Base-by-base conservation (phyloP, 2,797 vertebrate genomes). In the Sphenopsis melanotis region DNA sequence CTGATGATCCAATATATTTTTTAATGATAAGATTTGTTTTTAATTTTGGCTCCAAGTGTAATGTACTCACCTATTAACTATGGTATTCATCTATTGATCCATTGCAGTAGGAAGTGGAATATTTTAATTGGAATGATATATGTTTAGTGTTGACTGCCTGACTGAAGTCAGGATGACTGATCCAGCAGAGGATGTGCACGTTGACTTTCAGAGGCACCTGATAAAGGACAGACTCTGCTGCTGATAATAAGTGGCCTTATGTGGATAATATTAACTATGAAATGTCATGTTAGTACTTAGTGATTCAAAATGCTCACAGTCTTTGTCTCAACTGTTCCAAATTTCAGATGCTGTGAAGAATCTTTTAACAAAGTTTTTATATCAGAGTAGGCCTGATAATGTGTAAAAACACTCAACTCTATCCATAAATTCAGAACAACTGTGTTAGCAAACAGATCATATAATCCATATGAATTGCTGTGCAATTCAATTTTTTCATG, bases 341-440 rank as follows among this genome's bases (percentile, higher is more conserved):
- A 84, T 50, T 89, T 75, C 39, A 80, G 52, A 65, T 39, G 50
- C 30, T 84, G 26, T 55, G 29, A 90, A 93, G 13, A 32, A 50
- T 78, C 30, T 72, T 86, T 87, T 75, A 23, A 70, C 52, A 65
- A 57, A 5, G 8, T 44, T 75, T 83, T 83, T 55, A 65, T 17
- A 70, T 65, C 12, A 56, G 16, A 87, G 46, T 11, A 82, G 24
- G 10, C 22, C n/a, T 64, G 56, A 39, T 41, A 72, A 82, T 50
- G 8, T 63, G 10, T 80, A 76, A 95, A 91, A 79, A 60, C 49
- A 14, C 5, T 21, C 5, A 83, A n/a, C 7, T 72, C 23, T 74
- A 39, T 41, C 68, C 49, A 82, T 57, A 83, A 87, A 90, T 90
- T 93, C 81, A 94, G 59, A 94, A 84, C 53, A 93, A 63, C 37